phyloP scores from a whole-genome alignment of 2,113 vertebrate genomes.

The Platanista minor region DNA sequence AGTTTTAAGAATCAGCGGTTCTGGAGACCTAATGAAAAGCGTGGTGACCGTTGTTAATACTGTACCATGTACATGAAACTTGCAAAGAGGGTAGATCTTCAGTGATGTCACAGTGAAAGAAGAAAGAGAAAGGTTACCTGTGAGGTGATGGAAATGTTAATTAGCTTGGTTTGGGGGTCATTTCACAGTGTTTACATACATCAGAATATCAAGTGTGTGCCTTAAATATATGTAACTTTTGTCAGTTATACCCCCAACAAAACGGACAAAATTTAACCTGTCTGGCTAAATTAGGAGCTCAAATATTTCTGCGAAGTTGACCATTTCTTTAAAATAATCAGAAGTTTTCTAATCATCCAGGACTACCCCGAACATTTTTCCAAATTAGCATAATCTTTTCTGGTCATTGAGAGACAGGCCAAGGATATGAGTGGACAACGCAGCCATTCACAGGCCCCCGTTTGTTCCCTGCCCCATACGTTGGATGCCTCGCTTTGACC shows the following conservation, averaged over 20 bases:
- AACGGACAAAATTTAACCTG: background rate
- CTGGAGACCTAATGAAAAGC: background rate
- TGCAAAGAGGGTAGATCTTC: background rate
- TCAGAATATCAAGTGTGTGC: background rate
- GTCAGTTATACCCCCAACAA: background rate
- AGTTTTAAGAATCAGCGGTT: background rate
- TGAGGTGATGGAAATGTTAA: background rate
- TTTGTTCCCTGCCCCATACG: background rate
- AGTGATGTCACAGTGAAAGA: background rate
- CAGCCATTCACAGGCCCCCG: background rate
- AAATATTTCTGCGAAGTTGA: background rate
- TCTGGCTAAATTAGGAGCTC: background rate
- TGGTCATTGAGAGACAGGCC: background rate
- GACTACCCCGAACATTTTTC: background rate
- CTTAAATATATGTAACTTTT: background rate
- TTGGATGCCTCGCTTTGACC: background rate
- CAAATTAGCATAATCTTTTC: background rate
- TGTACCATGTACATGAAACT: background rate
- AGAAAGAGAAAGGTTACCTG: background rate
- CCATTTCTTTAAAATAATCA: background rate
- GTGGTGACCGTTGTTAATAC: fast-evolving
- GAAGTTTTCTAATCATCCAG: background rate
- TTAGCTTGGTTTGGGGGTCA: background rate
- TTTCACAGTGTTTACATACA: background rate
- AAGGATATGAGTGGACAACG: background rate